Evolutionary conservation across 2,113 vertebrate genomes (phyloP).

Genomic region (Brachionichthys hirsutus): DNA sequence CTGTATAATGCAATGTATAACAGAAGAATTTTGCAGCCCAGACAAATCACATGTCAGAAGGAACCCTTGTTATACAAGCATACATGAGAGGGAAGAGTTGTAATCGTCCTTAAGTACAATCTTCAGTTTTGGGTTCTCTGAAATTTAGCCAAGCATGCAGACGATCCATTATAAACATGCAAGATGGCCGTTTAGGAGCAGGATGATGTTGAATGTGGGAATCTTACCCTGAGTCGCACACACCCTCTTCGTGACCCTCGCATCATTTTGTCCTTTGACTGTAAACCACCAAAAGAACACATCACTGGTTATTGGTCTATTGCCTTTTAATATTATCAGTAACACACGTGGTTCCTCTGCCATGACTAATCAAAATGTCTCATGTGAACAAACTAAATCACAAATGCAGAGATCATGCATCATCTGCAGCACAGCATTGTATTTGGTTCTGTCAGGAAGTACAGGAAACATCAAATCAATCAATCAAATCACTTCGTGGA

Average conservation of each 20-base stretch:
- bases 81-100: not conserved
- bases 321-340: too few relatives aligned
- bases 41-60: not conserved
- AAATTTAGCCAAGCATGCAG: not conserved
- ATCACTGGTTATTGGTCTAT: too few relatives aligned
- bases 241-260: slow-evolving; percentile 97
- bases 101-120: not conserved
- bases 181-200: too few relatives aligned
- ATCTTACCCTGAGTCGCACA: slow-evolving; percentile 91
- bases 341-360: not conserved
- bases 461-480: too few relatives aligned
- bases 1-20: not conserved
- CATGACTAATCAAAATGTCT: not conserved
- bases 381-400: not conserved
- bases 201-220: not conserved
- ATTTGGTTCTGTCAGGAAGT: too few relatives aligned
- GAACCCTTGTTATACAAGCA: not conserved
- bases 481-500: too few relatives aligned
- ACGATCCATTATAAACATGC: not conserved
- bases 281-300: slow-evolving; percentile 49
- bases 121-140: not conserved
- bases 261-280: slow-evolving; percentile 99
- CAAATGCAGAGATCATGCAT: not conserved
- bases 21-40: not conserved
- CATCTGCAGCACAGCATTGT: too few relatives aligned